Base-by-base conservation (phyloP, 2,888 invertebrate genomes). In the Selenia dentaria region DNA sequence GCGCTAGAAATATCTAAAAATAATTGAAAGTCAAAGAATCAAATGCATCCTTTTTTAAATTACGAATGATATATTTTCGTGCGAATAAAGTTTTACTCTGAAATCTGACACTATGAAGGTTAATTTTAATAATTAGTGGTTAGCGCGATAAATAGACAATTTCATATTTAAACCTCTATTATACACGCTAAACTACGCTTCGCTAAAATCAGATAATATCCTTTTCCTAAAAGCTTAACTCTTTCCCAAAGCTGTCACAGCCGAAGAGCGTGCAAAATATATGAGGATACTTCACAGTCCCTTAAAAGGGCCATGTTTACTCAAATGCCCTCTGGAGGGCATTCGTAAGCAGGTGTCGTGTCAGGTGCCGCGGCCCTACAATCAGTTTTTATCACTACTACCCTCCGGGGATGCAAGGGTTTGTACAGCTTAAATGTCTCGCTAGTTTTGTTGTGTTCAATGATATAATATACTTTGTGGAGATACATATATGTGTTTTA, bases 381-480 rank as follows among this genome's bases (percentile, higher is more conserved):
- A 73, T 73, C 70, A 64, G 67, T 69, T 73, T 70, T 73, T 73
- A 71, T 71, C 64, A 58, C 62, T 64, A 60, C 59, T 51, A 43
- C 60, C 56, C 68, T 59, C 62, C 14, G 28, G 70, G 66, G 71
- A 39, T 18, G 25, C 13, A 46, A 44, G 47, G 50, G 53, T 44
- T 52, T 52, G 47, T 52, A 41, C 47, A 35, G 47, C 26, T 47
- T 54, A 50, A 49, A 44, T 35, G 50, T 43, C 20, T 27, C 38
- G 16, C 39, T 54, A 50, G 50, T 44, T 53, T 46, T 49, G 42
- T 41, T 45, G 26, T 32, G 18, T 24, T 42, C 35, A 41, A 24
- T 45, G 22, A 44, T 37, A 37, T n/a, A 20, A 37, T 10, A 29
- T 25, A 10, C 2, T 25, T 6, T 24, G 6, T 24, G 4, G 18